Conservation (phyloP, 2,113 vertebrate genomes). For the Thermophis baileyi region DNA sequence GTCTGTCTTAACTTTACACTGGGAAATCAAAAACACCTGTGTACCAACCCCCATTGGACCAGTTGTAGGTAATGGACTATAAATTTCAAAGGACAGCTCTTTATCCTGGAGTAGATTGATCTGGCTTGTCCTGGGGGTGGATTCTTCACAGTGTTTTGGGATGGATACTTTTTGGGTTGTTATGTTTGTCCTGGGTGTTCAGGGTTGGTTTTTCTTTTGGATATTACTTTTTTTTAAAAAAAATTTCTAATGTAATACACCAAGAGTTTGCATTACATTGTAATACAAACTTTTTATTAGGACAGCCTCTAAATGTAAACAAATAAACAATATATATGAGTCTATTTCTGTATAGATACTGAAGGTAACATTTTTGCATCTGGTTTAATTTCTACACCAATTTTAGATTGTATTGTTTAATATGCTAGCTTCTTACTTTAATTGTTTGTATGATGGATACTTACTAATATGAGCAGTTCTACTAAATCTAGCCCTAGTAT, state of each 20-base stretch:
- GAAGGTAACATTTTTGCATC: neutral
- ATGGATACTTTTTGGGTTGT: neutral
- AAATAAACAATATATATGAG: neutral
- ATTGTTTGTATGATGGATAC: neutral
- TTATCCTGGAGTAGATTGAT: neutral
- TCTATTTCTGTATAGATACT: neutral
- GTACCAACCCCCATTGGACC: neutral
- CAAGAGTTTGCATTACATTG: too few relatives aligned
- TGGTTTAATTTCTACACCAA: neutral
- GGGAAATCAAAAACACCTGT: neutral
- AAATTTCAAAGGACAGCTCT: neutral
- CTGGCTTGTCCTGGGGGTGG: neutral
- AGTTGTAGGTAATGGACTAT: neutral
- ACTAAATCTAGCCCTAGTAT: slow-evolving; percentile 1
- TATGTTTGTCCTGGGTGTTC: neutral
- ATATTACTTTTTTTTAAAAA: neutral
- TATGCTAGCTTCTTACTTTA: slow-evolving; percentile 2
- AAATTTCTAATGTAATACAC: neutral
- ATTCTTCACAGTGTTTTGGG: neutral
- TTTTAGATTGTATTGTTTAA: slow-evolving; percentile 10
- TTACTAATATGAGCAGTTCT: neutral
- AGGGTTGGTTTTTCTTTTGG: neutral
- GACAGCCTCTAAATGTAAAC: neutral
- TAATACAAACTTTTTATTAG: neutral
- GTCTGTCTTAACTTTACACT: neutral